Conservation (phyloP, 2,797 vertebrate species). For the Poeciliopsis turneri region DNA sequence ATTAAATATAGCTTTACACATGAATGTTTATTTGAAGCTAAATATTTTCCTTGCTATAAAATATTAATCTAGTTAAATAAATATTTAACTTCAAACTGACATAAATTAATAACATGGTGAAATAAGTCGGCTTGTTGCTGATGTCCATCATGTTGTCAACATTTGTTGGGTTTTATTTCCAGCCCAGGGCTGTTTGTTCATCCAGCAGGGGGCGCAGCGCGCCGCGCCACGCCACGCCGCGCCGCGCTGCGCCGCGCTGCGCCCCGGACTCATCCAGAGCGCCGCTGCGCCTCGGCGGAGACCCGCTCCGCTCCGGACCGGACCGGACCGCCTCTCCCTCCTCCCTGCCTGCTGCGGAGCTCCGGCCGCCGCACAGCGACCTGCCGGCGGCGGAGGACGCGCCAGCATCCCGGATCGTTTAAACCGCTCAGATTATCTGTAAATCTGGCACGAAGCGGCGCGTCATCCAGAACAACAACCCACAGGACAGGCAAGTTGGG, state of each 20-base stretch:
- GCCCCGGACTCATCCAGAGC: conserved; percentile 12
- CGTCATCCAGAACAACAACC: background rate
- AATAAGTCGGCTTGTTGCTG: no score
- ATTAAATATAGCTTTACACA: background rate
- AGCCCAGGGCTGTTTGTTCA: background rate
- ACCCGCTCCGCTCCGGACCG: conserved; percentile 12
- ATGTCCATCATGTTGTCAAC: no score
- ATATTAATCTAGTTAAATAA: no score
- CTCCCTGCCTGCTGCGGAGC: background rate
- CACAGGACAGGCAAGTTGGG: conserved; percentile 40
- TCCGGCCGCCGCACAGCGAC: conserved; percentile 13
- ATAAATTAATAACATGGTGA: background rate
- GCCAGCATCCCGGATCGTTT: background rate
- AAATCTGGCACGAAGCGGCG: conserved; percentile 3
- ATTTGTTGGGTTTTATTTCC: background rate
- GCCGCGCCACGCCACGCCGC: background rate
- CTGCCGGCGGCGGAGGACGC: conserved; percentile 8
- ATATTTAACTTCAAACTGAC: background rate
- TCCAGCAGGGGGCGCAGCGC: conserved; percentile 50
- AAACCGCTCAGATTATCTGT: conserved; percentile 11
- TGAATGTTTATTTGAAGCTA: background rate
- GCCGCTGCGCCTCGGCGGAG: conserved; percentile 29
- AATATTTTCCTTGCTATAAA: no score
- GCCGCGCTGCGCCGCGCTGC: background rate
- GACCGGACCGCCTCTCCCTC: conserved; percentile 13